phyloP scores from a whole-genome alignment of 2,797 vertebrate genomes.

The Cirrhinus molitorella region DNA sequence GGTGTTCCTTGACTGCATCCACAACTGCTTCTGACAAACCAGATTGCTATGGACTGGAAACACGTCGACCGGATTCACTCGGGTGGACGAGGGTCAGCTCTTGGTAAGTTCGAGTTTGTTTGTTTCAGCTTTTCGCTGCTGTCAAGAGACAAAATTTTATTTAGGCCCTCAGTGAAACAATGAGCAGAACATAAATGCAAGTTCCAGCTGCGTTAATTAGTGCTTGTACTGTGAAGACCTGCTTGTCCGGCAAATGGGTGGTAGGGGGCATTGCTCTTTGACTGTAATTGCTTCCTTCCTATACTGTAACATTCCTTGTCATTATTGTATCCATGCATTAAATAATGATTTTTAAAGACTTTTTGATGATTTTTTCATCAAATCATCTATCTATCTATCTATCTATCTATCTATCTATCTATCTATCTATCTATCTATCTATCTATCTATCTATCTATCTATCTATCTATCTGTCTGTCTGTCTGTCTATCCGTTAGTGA shows the following conservation, averaged over 20 bases:
- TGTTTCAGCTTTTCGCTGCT: constrained; percentile 30
- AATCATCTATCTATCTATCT: background rate
- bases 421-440: background rate
- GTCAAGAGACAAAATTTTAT: constrained; percentile 3
- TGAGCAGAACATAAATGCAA: constrained; percentile 72
- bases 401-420: background rate
- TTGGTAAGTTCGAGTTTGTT: constrained; percentile 87
- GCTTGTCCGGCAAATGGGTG: constrained; percentile 76
- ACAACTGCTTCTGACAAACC: constrained; percentile 83
- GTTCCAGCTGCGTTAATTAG: constrained; percentile 80
- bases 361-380: background rate
- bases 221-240: constrained; percentile 69
- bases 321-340: constrained; percentile 76
- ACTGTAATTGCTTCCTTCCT: constrained; percentile 84
- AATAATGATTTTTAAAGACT: constrained; percentile 68
- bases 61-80: constrained; percentile 61
- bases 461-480: background rate
- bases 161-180: constrained; percentile 40
- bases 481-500: background rate
- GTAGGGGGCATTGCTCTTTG: constrained; percentile 79
- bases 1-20: constrained; percentile 90
- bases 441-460: background rate
- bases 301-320: constrained; percentile 75
- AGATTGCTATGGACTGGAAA: constrained; percentile 72
- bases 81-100: constrained; percentile 80